Evolutionary conservation across 2,113 vertebrate species (phyloP).

Genomic region (Grantiella picta): DNA sequence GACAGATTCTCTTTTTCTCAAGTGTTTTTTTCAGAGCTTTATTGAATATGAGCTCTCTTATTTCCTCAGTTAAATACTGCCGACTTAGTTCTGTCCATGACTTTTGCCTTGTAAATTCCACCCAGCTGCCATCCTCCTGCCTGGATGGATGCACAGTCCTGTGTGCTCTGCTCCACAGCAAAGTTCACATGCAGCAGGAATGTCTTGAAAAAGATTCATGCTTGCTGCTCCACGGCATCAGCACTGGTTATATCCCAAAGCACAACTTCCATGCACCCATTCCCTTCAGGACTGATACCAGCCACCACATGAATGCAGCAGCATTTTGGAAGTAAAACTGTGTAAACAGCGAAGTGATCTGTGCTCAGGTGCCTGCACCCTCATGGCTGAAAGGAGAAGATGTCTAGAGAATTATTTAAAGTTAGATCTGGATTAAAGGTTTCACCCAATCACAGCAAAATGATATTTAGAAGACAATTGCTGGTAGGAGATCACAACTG

Average conservation of each 20-base stretch:
- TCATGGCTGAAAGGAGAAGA: neutral
- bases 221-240: neutral
- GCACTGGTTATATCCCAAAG: neutral
- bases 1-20: neutral
- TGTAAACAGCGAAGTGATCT: neutral
- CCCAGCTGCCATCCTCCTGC: neutral
- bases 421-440: neutral
- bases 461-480: neutral
- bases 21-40: neutral
- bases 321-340: neutral
- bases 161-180: neutral
- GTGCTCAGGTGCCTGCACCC: accelerated
- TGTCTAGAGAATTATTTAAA: neutral
- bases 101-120: neutral
- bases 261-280: accelerated
- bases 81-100: neutral
- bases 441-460: neutral
- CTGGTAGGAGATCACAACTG: neutral
- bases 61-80: neutral
- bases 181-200: neutral
- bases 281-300: neutral
- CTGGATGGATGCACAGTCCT: neutral
- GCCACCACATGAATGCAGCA: neutral
- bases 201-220: neutral
- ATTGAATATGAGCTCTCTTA: neutral